Base-by-base conservation (phyloP, 2,113 vertebrate species). In the Megaleporinus macrocephalus region DNA sequence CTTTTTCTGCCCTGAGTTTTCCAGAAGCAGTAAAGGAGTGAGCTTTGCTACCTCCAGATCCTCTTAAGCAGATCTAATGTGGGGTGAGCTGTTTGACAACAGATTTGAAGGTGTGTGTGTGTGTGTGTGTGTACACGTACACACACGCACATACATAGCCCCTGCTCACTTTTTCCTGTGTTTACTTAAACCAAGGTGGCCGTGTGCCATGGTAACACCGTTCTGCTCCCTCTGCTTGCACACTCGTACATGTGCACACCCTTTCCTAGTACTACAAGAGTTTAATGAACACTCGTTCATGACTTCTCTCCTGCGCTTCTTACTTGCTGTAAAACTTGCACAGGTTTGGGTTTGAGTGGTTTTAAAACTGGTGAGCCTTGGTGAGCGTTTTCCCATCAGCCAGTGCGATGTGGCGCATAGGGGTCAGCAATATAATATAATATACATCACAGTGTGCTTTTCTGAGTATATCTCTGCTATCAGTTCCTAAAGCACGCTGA, bases 1-100 rank as follows among this genome's bases (percentile, higher is more conserved):
- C 62, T 55, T 69, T 68, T n/a, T n/a, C 47, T 41, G 44, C 53
- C 11, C 22, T 7, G 20, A 68, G 76, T 26, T 68, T 69, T 78
- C 22, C 47, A 33, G 36, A 26, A 27, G 3, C 26, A 0, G 5
- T 5, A 12, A 68, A 33, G 18, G 65, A 36, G 14, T 2, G 36
- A n/a, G 62, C 27, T 78, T 51, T 78, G 30, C 44, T 78, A 53
- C 6, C 59, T 30, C 24, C 1, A 14, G 1, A 0, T 65, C 36
- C 26, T 15, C 22, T 22, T 20, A 6, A 20, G 13, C 20, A 55
- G 53, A 22, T 20, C 20, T 6, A 7, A 22, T 55, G 53, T 55
- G 53, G 22, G 53, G 6, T 20, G 16, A 22, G 5, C 18, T 20
- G 53, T 55, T 20, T 1, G 20, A 4, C 5, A 22, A 22, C 20